A percentile compares a stretch with the other conserved stretches of the same genome.
Conservation (phyloP, 2,888 invertebrate genomes). For the Tipula unca region DNA sequence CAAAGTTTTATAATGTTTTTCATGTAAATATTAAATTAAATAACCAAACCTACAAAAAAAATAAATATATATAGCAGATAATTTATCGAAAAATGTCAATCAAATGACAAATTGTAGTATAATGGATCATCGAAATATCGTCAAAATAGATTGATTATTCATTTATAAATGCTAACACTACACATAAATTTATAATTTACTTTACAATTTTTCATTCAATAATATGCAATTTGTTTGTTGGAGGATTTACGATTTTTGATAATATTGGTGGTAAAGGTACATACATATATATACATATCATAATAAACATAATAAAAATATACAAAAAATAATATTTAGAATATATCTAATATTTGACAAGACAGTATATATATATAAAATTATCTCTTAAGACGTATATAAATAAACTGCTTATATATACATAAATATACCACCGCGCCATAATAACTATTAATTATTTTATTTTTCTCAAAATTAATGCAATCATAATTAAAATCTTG, state of each 20-base stretch:
- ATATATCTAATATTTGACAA: not conserved
- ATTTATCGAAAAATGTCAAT: slow-evolving; percentile 19
- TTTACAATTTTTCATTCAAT: not conserved
- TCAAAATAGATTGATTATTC: not conserved
- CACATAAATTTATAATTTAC: not conserved
- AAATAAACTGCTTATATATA: not conserved
- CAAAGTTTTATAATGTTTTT: not conserved
- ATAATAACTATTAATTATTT: not conserved
- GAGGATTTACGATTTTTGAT: not conserved
- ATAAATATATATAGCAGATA: slow-evolving; percentile 9
- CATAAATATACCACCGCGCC: not conserved
- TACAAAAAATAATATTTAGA: too few species aligned
- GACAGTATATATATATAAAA: too few species aligned
- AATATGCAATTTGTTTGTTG: not conserved
- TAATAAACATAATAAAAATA: too few species aligned
- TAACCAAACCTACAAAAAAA: not conserved
- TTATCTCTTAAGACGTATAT: not conserved
- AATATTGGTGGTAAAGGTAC: not conserved
- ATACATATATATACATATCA: too few species aligned
- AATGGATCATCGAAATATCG: slow-evolving; percentile 19
- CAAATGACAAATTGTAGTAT: slow-evolving; percentile 20
- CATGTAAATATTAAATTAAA: slow-evolving; percentile 14
- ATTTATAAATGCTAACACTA: not conserved
- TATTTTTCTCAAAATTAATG: not conserved
- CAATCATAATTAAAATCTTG: slow-evolving; percentile 8